phyloP scores from a whole-genome alignment of 2,888 invertebrate species.

The Dexiosoma caninum region DNA sequence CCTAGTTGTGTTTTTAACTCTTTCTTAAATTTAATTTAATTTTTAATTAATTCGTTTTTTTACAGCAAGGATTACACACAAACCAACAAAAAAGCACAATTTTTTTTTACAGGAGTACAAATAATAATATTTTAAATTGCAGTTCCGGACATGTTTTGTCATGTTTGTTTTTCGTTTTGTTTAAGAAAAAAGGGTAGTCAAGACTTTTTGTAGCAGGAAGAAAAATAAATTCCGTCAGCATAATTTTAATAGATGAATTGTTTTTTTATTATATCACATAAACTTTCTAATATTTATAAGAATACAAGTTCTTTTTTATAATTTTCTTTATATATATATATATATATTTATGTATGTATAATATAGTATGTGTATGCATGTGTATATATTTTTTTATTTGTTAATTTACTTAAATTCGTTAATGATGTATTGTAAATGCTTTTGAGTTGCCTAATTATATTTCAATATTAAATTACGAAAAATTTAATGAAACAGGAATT shows the following conservation, averaged over 20 bases:
- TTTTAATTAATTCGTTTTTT: conserved; percentile 22
- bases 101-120: conserved; percentile 70
- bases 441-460: conserved; percentile 1
- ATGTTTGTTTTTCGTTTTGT: background rate
- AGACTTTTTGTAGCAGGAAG: conserved; percentile 34
- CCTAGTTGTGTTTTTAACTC: background rate
- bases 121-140: conserved; percentile 71
- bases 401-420: conserved; percentile 49
- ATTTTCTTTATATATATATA: background rate
- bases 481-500: background rate
- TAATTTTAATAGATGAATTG: conserved; percentile 10
- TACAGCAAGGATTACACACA: conserved; percentile 38
- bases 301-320: background rate
- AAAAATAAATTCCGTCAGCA: background rate
- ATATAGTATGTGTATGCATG: no score
- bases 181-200: conserved; percentile 59
- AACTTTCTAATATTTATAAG: conserved; percentile 34
- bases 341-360: no score
- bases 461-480: background rate
- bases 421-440: conserved; percentile 47
- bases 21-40: conserved; percentile 20
- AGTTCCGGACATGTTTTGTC: conserved; percentile 14
- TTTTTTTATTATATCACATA: conserved; percentile 48
- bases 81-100: conserved; percentile 12
- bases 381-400: no score